These are phyloP conservation scores for Psix sp. DNA, from an alignment of 1,140 invertebrate species.

Conservation along the genomic window DNA sequence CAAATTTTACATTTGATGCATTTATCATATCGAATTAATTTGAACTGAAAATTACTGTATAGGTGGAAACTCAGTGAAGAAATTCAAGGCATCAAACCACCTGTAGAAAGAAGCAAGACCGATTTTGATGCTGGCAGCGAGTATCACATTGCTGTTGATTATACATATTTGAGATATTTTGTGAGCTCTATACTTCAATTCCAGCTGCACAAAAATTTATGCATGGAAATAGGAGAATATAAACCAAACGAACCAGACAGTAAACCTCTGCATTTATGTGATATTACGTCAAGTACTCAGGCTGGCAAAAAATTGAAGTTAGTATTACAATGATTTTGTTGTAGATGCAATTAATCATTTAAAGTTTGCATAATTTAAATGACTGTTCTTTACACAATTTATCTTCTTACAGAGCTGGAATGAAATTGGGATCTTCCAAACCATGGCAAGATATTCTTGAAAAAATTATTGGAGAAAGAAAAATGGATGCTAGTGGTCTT, in stretches of 20 bases:
- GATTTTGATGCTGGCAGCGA: constrained; percentile 91
- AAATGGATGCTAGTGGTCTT: constrained; percentile 84
- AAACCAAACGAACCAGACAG: constrained; percentile 80
- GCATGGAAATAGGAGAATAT: constrained; percentile 86
- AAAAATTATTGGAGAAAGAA: constrained; percentile 84
- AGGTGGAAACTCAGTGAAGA: constrained; percentile 57
- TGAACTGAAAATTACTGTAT: neutral
- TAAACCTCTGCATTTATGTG: constrained; percentile 86
- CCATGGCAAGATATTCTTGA: constrained; percentile 90
- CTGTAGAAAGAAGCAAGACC: constrained; percentile 82
- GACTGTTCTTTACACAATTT: neutral
- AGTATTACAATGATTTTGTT: constrained; percentile 2
- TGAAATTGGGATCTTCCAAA: constrained; percentile 83
- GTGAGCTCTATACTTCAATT: constrained; percentile 91
- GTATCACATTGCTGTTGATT: constrained; percentile 87
- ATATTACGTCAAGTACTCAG: constrained; percentile 86
- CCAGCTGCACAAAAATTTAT: constrained; percentile 90
- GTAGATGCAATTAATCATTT: neutral
- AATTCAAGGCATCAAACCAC: constrained; percentile 87
- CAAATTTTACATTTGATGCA: constrained; percentile 5
- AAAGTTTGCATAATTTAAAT: neutral
- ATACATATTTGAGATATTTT: constrained; percentile 90
- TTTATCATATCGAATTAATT: too few relatives aligned
- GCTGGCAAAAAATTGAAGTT: constrained; percentile 77
- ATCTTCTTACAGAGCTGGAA: constrained; percentile 12